A percentile compares a stretch with the other conserved stretches of the same genome.
Conservation (phyloP, 2,113 vertebrate genomes). For the Elephas maximus region DNA sequence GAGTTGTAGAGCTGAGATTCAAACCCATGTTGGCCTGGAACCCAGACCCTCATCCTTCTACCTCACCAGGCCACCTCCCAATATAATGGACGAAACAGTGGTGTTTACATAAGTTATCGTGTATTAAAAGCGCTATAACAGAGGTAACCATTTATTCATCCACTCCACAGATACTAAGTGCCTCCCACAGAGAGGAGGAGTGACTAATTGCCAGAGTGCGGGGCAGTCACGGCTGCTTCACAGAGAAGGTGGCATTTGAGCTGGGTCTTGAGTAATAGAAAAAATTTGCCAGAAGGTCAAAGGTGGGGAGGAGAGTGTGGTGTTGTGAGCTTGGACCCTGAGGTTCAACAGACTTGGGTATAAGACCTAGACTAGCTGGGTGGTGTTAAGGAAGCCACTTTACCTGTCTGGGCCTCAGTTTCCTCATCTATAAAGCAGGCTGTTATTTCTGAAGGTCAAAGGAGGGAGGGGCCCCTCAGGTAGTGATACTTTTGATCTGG, state of each 20-base stretch:
- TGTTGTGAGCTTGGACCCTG: fast-evolving
- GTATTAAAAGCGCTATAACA: fast-evolving
- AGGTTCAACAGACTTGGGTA: neutral
- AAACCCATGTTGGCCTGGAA: neutral
- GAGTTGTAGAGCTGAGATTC: neutral
- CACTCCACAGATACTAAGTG: neutral
- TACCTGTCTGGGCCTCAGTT: neutral
- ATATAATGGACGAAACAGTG: neutral
- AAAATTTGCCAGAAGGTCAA: neutral
- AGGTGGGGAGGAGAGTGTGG: neutral
- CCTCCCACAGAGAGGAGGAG: neutral
- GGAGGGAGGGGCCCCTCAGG: fast-evolving
- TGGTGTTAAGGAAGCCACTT: neutral
- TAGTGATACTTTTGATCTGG: neutral
- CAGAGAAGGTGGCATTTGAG: neutral
- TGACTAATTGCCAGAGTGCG: fast-evolving
- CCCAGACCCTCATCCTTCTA: neutral
- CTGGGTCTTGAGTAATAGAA: neutral
- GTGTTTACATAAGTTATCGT: fast-evolving
- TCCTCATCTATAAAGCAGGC: neutral
- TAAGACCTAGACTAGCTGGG: too few species aligned
- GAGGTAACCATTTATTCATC: neutral
- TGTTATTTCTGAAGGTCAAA: neutral
- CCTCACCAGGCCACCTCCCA: neutral
- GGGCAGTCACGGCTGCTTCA: fast-evolving